Base-by-base conservation (phyloP, 1,140 invertebrate species). In the Antheraea mylitta region DNA sequence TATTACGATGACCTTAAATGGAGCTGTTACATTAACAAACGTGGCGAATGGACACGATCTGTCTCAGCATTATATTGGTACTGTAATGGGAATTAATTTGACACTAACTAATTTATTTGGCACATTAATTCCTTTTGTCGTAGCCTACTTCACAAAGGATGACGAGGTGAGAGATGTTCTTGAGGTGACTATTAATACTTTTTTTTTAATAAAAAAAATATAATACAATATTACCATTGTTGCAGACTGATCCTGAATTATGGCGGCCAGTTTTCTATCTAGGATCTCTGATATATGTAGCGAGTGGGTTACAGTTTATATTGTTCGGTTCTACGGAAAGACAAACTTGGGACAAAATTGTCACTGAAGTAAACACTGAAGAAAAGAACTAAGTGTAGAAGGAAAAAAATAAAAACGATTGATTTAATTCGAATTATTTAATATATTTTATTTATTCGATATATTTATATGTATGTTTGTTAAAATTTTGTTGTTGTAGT, bases 391-490 rank as follows among this genome's bases (percentile, higher is more conserved):
- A n/a, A 66, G 18, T 58, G 11, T 0, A 66, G 11, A 5, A 66
- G 3, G 65, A 38, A 59, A 45, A 2, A 45, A 42, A 18, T 10
- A 19, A 22, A 22, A 22, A 61, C n/a, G 11, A 22, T 22, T 19
- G 9, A 7, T 19, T 22, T 61, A 61, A 61, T 22, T 22, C 59
- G 3, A 61, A 61, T 61, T 61, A 70, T 74, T 74, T 74, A 70
- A 70, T 74, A 68, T 72, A 71, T 74, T 79, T 82, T 72, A 81
- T 74, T 80, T 78, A 38, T 64, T 64, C 63, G 37, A n/a, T n/a
- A n/a, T n/a, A n/a, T n/a, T n/a, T n/a, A n/a, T n/a, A n/a, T n/a
- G n/a, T n/a, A n/a, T n/a, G n/a, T n/a, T n/a, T n/a, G n/a, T n/a
- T n/a, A n/a, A n/a, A n/a, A n/a, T n/a, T n/a, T n/a, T n/a, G n/a